Conservation (phyloP, 2,888 invertebrate species). For the Lasioglossum pauxillum region DNA sequence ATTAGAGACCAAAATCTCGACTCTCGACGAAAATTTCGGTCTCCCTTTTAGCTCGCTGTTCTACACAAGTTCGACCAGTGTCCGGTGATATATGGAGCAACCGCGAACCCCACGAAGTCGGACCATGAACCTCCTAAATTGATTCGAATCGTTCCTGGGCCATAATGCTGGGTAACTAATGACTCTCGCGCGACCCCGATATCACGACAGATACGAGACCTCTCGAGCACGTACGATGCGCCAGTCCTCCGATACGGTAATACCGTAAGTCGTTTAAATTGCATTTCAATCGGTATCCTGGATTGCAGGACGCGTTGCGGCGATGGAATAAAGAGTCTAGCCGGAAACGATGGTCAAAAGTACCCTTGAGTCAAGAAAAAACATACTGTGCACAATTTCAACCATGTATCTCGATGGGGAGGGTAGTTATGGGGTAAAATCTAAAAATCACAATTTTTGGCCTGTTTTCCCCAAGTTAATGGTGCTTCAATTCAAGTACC, state of each 20-base stretch:
- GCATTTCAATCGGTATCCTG: constrained; percentile 19
- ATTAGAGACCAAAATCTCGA: constrained; percentile 48
- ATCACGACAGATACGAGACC: constrained; percentile 59
- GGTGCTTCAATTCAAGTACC: too few relatives aligned
- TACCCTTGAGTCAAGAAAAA: too few relatives aligned
- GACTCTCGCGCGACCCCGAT: constrained; percentile 62
- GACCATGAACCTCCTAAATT: constrained; percentile 71
- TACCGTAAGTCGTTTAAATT: constrained; percentile 40
- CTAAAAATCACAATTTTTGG: too few relatives aligned
- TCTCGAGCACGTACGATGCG: constrained; percentile 51
- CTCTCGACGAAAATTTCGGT: constrained; percentile 45
- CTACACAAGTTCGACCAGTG: constrained; percentile 45
- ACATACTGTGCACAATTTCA: too few relatives aligned
- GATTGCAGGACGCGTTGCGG: neutral
- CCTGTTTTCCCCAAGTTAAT: too few relatives aligned
- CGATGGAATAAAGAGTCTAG: neutral
- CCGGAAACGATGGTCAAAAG: too few relatives aligned
- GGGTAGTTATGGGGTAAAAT: too few relatives aligned
- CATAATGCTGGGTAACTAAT: constrained; percentile 74
- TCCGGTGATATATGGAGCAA: constrained; percentile 70
- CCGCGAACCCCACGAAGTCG: constrained; percentile 54
- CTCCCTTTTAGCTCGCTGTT: constrained; percentile 40
- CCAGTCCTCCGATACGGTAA: constrained; percentile 32
- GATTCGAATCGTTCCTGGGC: constrained; percentile 71
- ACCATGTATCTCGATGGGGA: too few relatives aligned